Evolutionary conservation across 2,113 vertebrate species (phyloP), one percentile per base, ranked within the genome.

Genomic region (Ariopsis seemanni): DNA sequence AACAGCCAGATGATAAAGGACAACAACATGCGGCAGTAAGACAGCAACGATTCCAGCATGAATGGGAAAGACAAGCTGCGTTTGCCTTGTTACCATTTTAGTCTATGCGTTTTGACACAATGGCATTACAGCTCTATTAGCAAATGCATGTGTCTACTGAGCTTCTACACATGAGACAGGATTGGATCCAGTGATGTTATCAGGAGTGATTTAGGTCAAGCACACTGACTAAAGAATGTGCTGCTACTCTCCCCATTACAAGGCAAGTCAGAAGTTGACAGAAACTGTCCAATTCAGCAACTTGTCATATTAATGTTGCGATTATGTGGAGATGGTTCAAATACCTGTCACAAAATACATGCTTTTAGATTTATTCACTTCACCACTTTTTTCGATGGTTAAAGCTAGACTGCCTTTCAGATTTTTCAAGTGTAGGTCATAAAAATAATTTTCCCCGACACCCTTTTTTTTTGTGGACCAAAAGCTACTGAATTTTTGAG

Each of bases 201-300:
- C 87, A 69, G 52, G 22, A 84, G 72, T 88, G 82, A 88, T 84
- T 88, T 84, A 79, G 82, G 62, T 88, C 82, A 88, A 83, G 42
- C 60, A 34, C 53, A 69, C 72, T 84, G 87, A 22, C 86, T 75
- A 65, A 18, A 52, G 75, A 55, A 82, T 75, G 57, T 75, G 62
- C 74, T 78, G 71, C 82, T 65, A 65, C 22, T 88, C 74, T 79
- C 72, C 78, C 17, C 57, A 9, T 84, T 79, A 48, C 60, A 86
- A 57, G 55, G 65, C 57, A 71, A 58, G 30, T 63, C 63, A 86
- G 74, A 50, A 78, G 87, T 72, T 84, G 87, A 79, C 82, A 82
- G 69, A 79, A 88, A 84, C 71, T 84, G 72, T 88, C 82, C 25
- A 74, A 72, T 77, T 72, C 78, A 65, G 82, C 71, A 84, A 84